phyloP scores from a whole-genome alignment of 2,797 vertebrate species.

The Argentina silus region DNA sequence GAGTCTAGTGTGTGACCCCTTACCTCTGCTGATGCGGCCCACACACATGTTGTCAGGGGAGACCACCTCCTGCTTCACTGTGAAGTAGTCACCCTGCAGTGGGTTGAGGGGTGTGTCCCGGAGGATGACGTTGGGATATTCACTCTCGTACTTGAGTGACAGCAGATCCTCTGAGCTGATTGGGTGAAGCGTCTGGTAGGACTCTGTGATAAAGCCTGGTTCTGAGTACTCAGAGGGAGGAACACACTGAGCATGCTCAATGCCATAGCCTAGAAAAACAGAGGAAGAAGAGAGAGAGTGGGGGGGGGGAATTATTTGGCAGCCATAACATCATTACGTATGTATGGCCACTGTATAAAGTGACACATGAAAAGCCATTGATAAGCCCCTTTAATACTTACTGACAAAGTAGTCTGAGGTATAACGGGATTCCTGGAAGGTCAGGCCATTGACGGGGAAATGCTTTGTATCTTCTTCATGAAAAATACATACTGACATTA shows the following conservation, averaged over 20 bases:
- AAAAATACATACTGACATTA: constrained; percentile 69
- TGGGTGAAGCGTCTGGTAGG: constrained; percentile 98
- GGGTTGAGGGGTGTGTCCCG: constrained; percentile 89
- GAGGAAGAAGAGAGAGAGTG: constrained; percentile 20
- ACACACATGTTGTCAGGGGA: constrained; percentile 99
- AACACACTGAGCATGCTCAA: constrained; percentile 98
- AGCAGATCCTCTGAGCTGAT: constrained; percentile 98
- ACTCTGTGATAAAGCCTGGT: constrained; percentile 99
- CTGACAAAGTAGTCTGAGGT: constrained; percentile 98
- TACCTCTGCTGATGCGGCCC: constrained; percentile 96
- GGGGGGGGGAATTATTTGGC: not conserved
- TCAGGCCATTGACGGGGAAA: constrained; percentile 90
- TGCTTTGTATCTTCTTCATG: constrained; percentile 93
- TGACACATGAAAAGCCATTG: not conserved
- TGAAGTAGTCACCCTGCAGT: constrained; percentile 91
- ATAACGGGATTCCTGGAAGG: constrained; percentile 94
- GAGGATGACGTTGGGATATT: constrained; percentile 90
- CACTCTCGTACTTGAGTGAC: constrained; percentile 96
- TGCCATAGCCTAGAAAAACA: constrained; percentile 88
- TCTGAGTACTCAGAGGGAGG: constrained; percentile 98
- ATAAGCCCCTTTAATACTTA: constrained; percentile 79
- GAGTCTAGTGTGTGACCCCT: constrained; percentile 42
- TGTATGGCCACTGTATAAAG: not conserved
- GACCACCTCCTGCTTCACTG: constrained; percentile 97
- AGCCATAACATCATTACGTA: too few species aligned